Evolutionary conservation across 64 coral and sea anemone species (phyloP), one percentile per base, ranked within the genome.

Genomic region (Montipora foliosa): DNA sequence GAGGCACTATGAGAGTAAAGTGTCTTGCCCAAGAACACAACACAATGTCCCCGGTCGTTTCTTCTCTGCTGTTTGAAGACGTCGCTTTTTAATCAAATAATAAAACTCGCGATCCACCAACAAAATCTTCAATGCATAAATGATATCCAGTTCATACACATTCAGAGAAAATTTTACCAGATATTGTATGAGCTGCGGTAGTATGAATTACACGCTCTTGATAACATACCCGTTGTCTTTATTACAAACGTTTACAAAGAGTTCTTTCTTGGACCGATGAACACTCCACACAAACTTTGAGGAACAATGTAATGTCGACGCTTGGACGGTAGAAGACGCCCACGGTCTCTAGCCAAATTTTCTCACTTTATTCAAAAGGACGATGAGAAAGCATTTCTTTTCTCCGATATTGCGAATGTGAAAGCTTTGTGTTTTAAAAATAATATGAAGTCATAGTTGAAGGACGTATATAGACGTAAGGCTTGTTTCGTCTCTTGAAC

Each of bases 401-500:
- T 71, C 68, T 71, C 14, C 20, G 17, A 21, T 71, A 71, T 71
- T 71, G 68, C 19, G 68, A 71, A 14, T 21, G 68, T 71, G 68
- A 25, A 19, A 21, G 5, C 8, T 71, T 71, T 71, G 17, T 21
- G 68, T 6, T 4, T 8, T 71, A 71, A 21, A 37, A 71, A 21
- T n/a, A 71, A 71, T 71, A 71, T 71, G 22, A 71, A 71, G 68
- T 71, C 17, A 5, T 71, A 24, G 20, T 71, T 71, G 68, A 5
- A 17, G 20, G 68, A n/a, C 68, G 68, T 71, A 71, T 71, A 71
- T 71, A 71, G 68, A 71, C 68, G 21, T 5, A 4, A 71, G 19
- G 67, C 68, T 24, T 19, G 68, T 71, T 71, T 71, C 68, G 68
- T 71, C 68, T 71, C 68, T 71, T 71, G 68, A 71, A 22, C 68